Evolutionary conservation across 2,888 invertebrate species (phyloP).

Genomic region (Balanococcus diminutus): DNA sequence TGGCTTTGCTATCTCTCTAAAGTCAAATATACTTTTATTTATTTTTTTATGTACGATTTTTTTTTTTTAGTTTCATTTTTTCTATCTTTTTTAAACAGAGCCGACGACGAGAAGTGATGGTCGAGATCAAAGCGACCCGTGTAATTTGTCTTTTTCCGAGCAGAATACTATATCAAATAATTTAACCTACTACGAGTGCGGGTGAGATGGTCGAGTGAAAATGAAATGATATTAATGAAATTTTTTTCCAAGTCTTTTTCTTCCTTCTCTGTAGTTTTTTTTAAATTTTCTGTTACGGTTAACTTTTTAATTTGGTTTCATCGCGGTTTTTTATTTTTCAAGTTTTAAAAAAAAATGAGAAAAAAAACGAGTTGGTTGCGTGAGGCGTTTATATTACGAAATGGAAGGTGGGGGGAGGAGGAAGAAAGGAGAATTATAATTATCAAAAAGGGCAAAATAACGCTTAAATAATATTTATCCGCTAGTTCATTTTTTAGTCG

Average conservation of each 20-base stretch:
- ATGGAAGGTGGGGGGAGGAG: not conserved
- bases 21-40: not conserved
- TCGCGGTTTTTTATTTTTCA: not conserved
- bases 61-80: too few relatives aligned
- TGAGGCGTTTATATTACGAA: not conserved
- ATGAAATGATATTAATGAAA: conserved; percentile 16
- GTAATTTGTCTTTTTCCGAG: conserved; percentile 8
- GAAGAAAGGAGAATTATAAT: not conserved
- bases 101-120: not conserved
- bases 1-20: not conserved
- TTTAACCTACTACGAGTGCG: not conserved
- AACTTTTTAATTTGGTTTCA: conserved; percentile 12
- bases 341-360: not conserved
- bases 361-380: not conserved
- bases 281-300: not conserved
- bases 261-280: too few relatives aligned
- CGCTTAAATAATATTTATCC: not conserved
- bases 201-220: not conserved
- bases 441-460: not conserved
- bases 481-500: not conserved
- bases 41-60: not conserved
- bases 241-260: not conserved
- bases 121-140: conserved; percentile 3
- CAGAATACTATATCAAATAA: conserved; percentile 2
- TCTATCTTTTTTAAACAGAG: not conserved